These are phyloP conservation scores for Ailurus styani DNA, from an alignment of 2,113 vertebrate genomes.

Conservation along the genomic window DNA sequence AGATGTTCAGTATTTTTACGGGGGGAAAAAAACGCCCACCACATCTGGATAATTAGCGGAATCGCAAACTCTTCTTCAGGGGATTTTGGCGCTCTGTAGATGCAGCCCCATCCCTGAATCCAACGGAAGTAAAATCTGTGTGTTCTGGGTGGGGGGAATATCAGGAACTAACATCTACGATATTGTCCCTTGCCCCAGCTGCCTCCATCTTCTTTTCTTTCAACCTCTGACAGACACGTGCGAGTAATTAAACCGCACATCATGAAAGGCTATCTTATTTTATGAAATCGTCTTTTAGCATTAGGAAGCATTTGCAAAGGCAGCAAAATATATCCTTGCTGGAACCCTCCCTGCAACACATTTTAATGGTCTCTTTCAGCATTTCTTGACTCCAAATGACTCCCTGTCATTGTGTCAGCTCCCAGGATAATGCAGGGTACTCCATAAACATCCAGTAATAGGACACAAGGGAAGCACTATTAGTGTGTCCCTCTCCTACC, in stretches of 20 bases:
- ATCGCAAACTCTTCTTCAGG: slow-evolving; percentile 30
- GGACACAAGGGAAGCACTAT: slow-evolving; percentile 86
- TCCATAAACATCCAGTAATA: slow-evolving; percentile 89
- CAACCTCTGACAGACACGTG: slow-evolving; percentile 39
- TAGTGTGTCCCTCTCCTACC: slow-evolving; percentile 82
- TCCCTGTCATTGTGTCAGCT: slow-evolving; percentile 87
- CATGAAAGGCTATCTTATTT: slow-evolving; percentile 45
- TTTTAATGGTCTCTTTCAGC: slow-evolving; percentile 87
- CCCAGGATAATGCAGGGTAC: slow-evolving; percentile 82
- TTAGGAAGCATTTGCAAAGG: slow-evolving; percentile 71
- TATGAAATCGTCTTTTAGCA: slow-evolving; percentile 63
- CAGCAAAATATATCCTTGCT: slow-evolving; percentile 74
- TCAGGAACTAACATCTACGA: slow-evolving; percentile 40
- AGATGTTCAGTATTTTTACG: slow-evolving; percentile 46
- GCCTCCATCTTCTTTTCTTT: slow-evolving; percentile 24
- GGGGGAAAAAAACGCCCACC: background rate
- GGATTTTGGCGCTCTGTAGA: slow-evolving; percentile 37
- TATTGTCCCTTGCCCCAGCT: background rate
- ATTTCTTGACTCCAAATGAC: slow-evolving; percentile 87
- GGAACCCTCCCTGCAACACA: slow-evolving; percentile 79
- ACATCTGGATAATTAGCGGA: slow-evolving; percentile 50
- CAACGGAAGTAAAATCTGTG: background rate
- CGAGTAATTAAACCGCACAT: slow-evolving; percentile 61
- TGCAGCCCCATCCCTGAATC: background rate
- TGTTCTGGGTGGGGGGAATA: slow-evolving; percentile 36